Percentiles rank a stretch among this genome's conserved stretches.
Conservation (phyloP, 1,140 invertebrate species). For the Spodoptera litura region DNA sequence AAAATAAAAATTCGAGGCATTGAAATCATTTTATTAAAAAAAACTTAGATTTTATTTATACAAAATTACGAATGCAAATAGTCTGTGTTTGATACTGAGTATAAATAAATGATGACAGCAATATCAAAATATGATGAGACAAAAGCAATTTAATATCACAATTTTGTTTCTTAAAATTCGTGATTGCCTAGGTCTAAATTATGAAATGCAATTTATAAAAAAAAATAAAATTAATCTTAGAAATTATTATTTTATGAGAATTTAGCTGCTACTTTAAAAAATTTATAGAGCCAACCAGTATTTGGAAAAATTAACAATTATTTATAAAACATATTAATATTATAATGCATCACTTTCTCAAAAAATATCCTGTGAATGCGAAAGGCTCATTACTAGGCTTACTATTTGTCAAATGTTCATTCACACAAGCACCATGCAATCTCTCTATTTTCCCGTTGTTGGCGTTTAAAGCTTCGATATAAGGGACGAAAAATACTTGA, state of each 20-base stretch:
- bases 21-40: conserved; percentile 46
- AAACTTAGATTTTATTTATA: conserved; percentile 50
- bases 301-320: too few species aligned
- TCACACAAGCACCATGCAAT: conserved; percentile 9
- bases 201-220: too few species aligned
- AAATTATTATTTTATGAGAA: too few species aligned
- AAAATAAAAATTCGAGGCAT: conserved; percentile 35
- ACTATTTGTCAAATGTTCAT: not conserved
- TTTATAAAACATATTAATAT: too few species aligned
- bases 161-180: conserved; percentile 41
- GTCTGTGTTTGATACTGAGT: conserved; percentile 28
- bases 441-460: not conserved
- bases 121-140: conserved; percentile 66
- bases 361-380: too few species aligned
- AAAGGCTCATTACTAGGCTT: too few species aligned
- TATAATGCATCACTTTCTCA: too few species aligned
- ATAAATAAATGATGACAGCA: conserved; percentile 55
- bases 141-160: conserved; percentile 76
- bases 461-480: conserved; percentile 6
- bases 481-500: not conserved
- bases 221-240: too few species aligned
- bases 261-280: too few species aligned
- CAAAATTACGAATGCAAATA: conserved; percentile 65
- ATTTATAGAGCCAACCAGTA: too few species aligned
- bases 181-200: not conserved